Conservation (phyloP, 2,888 invertebrate genomes). For the Thereva unica region DNA sequence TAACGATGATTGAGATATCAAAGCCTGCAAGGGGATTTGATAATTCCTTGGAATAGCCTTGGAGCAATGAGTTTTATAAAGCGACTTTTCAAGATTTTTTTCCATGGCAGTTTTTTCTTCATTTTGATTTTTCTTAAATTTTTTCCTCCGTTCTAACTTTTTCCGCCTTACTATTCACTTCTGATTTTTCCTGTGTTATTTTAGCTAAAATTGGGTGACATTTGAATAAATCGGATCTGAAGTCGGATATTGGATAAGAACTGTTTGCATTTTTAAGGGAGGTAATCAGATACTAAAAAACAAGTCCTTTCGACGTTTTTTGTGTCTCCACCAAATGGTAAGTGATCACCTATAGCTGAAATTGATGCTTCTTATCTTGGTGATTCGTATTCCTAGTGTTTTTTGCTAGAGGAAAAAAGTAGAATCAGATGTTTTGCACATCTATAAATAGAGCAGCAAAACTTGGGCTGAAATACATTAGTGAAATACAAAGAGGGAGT, state of each 20-base stretch:
- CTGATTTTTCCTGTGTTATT: background rate
- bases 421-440: too few relatives aligned
- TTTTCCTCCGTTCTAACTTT: background rate
- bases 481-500: too few relatives aligned
- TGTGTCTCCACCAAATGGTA: too few relatives aligned
- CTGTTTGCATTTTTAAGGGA: constrained; percentile 9
- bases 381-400: too few relatives aligned
- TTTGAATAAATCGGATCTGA: constrained; percentile 31
- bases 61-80: background rate
- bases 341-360: too few relatives aligned
- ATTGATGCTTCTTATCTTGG: too few relatives aligned
- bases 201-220: constrained; percentile 20
- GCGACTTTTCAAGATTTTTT: background rate
- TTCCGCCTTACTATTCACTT: background rate
- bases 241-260: constrained; percentile 22
- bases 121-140: background rate
- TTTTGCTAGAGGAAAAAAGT: too few relatives aligned
- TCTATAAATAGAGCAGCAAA: too few relatives aligned
- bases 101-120: background rate
- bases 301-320: background rate
- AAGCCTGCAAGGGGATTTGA: constrained; percentile 1
- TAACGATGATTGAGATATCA: constrained; percentile 14
- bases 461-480: too few relatives aligned
- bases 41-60: constrained; percentile 3
- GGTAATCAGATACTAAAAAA: background rate